Evolutionary conservation across 2,113 vertebrate species (phyloP), one percentile per base, ranked within the genome.

Genomic region (Indri indri): DNA sequence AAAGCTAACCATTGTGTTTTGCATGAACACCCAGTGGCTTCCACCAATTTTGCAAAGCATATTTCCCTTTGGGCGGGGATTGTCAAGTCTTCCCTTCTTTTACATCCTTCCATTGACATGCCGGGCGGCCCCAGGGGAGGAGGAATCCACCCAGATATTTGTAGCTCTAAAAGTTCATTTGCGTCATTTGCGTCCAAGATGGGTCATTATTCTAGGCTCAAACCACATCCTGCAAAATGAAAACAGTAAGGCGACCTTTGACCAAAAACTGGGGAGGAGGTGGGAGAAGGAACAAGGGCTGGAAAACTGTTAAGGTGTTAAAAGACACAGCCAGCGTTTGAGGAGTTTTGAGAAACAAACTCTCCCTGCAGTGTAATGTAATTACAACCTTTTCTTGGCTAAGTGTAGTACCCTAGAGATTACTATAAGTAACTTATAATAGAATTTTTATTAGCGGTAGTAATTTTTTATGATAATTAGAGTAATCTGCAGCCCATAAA

Each of bases 391-490:
- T 97, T 98, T 97, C 98, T 97, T 97, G 97, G 98, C 98, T 98
- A 98, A 98, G 95, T 97, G 98, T 97, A 96, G 98, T 98, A 98
- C 99, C 98, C 98, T 97, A 96, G 99, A 98, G 99, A 98, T 98
- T 98, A 98, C 99, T 98, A 96, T 98, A 99, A 99, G 98, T 99
- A 99, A 99, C 98, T 99, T 99, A 99, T 98, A 99, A 99, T 99
- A 99, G 98, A 99, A 99, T 98, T 99, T 98, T 99, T 99, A 99
- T 99, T 99, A 99, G 98, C 92, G 84, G 98, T 93, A 98, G 97
- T 99, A 99, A 99, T 98, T 99, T 99, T 99, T 99, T 99, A 99
- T 98, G 98, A 98, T 99, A 98, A 99, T 99, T 98, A 99, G 98
- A 97, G 98, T 99, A 99, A 98, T 99, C 98, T 98, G 97, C 98